Conservation (phyloP, 1,140 invertebrate species). For the Pseudachorutes palmiensis region DNA sequence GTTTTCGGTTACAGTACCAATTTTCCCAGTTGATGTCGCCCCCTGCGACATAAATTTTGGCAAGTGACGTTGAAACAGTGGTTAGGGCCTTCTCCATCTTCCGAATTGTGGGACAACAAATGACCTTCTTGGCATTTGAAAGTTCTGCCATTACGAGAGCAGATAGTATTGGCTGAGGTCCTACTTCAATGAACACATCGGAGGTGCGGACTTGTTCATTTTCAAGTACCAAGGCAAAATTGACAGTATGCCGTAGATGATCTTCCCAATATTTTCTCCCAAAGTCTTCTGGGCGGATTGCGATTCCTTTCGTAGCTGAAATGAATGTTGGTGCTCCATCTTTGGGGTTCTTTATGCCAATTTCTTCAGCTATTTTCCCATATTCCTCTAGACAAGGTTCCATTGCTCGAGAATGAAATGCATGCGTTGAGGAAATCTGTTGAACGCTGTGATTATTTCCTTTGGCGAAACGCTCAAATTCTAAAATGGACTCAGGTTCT, state of each 20-base stretch:
- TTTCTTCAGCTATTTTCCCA: not conserved
- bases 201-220: not conserved
- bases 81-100: conserved; percentile 10
- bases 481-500: not conserved
- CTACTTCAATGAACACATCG: conserved; percentile 16
- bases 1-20: not conserved
- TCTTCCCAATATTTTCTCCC: conserved; percentile 1
- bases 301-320: not conserved
- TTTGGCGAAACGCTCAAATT: not conserved
- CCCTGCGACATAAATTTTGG: conserved; percentile 18
- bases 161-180: conserved; percentile 14
- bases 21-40: conserved; percentile 18
- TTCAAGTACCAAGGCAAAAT: conserved; percentile 3
- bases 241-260: conserved; percentile 15
- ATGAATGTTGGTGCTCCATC: not conserved
- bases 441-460: not conserved
- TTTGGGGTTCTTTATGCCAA: not conserved
- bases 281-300: not conserved
- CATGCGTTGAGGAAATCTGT: not conserved
- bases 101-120: conserved; percentile 16
- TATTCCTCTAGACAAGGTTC: conserved; percentile 10
- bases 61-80: not conserved
- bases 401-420: conserved; percentile 18
- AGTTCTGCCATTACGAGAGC: conserved; percentile 12
- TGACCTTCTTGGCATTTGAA: not conserved